These are phyloP conservation scores for Microctonus brassicae DNA, from an alignment of 2,888 invertebrate genomes.

Conservation along the genomic window DNA sequence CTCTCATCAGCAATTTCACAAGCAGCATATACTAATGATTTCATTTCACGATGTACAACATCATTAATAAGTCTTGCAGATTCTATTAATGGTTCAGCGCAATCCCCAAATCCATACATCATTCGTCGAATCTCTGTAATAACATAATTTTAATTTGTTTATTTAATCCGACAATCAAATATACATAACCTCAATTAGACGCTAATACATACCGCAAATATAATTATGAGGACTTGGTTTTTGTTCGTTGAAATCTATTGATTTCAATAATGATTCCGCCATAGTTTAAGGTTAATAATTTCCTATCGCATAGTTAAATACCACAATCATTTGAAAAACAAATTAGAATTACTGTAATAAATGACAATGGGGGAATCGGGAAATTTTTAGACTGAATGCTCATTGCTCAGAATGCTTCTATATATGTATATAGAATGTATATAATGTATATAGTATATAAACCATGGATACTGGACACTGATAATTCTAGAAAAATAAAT, in stretches of 20 bases:
- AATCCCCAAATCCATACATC: conserved; percentile 96
- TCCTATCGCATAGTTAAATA: neutral
- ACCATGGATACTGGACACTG: no score
- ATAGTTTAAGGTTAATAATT: conserved; percentile 44
- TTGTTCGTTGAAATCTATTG: conserved; percentile 48
- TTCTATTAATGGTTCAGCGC: conserved; percentile 83
- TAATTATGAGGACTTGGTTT: conserved; percentile 58
- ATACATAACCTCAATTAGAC: conserved; percentile 29
- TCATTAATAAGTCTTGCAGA: conserved; percentile 88
- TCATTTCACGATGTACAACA: conserved; percentile 85
- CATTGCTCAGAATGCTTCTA: no score
- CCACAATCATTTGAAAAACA: no score
- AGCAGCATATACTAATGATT: conserved; percentile 82
- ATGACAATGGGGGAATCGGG: no score
- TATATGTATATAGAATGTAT: no score
- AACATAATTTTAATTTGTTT: neutral
- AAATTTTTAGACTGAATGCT: no score
- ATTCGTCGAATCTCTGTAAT: conserved; percentile 81
- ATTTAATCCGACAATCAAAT: no score
- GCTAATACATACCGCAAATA: conserved; percentile 50
- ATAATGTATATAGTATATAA: no score
- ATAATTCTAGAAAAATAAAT: no score
- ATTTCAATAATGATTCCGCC: conserved; percentile 47
- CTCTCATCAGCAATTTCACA: conserved; percentile 77
- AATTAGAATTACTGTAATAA: no score